Base-by-base conservation (phyloP, 2,888 invertebrate species). In the Chironomus riparius region DNA sequence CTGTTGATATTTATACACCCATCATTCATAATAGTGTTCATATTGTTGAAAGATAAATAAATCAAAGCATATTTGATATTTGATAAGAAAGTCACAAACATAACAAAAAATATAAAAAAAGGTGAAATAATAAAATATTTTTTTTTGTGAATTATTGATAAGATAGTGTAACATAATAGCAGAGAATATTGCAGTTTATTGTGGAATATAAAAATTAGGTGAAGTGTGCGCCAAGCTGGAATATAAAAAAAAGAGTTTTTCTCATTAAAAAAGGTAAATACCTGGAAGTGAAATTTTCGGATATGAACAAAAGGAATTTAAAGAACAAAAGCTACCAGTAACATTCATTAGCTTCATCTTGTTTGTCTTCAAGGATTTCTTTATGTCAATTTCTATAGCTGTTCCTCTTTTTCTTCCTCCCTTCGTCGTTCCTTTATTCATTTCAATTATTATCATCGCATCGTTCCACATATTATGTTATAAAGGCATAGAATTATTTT, bases 321-420 rank as follows among this genome's bases (percentile, higher is more conserved):
- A 22, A 22, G 13, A 65, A 22, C 5, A 65, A 65, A 24, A 13
- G 13, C 21, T 4, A 65, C 21, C 21, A 65, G 38, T 24, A 65
- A 65, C 21, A 65, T 56, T 56, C 21, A 65, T 65, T 65, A 65
- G 65, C 65, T 65, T 21, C 18, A 12, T 65, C 56, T 56, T 56
- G n/a, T 18, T 18, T 56, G 56, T 56, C 61, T 50, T 73, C 21
- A 73, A 73, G 72, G 72, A 73, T 73, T 47, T 73, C 15, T 18
- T 62, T n/a, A n/a, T n/a, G n/a, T n/a, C 22, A 13, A 13, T 71
- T 21, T 71, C 10, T 38, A 4, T 28, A 1, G 47, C 15, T 70
- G 13, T 15, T 56, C 18, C 56, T 56, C 18, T 56, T 56, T 1
- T 56, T n/a, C 56, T 1, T 18, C n/a, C 56, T 10, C n/a, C n/a